Conservation (phyloP, 2,113 vertebrate species). For the Oceanites oceanicus region DNA sequence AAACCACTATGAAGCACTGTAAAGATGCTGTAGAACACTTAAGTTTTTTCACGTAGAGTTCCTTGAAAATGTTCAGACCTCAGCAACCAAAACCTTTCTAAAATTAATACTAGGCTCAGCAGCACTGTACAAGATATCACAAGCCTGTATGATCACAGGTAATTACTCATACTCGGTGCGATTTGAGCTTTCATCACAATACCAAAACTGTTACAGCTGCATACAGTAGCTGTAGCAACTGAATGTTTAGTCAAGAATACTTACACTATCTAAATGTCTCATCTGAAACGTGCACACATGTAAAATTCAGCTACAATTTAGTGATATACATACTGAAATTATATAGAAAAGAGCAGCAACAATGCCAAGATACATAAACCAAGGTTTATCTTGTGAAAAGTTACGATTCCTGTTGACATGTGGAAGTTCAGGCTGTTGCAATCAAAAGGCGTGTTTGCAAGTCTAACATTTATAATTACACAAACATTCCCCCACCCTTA, state of each 20-base stretch:
- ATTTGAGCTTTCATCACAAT: constrained; percentile 28
- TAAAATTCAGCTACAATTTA: constrained; percentile 14
- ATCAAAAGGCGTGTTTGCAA: constrained; percentile 60
- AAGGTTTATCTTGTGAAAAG: constrained; percentile 37
- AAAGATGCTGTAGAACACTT: not conserved
- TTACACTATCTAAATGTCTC: not conserved
- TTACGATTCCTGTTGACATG: constrained; percentile 46
- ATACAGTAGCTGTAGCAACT: constrained; percentile 32
- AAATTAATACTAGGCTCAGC: not conserved
- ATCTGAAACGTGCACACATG: not conserved
- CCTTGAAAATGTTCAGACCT: not conserved
- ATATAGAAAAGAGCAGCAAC: not conserved
- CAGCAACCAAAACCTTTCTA: not conserved
- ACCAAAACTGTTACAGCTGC: constrained; percentile 16
- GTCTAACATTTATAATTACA: constrained; percentile 56
- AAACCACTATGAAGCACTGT: not conserved
- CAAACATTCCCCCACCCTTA: constrained; percentile 64
- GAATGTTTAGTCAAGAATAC: not conserved
- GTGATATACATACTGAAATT: not conserved
- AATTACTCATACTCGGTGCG: not conserved
- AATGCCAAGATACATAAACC: not conserved
- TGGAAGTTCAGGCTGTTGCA: constrained; percentile 57
- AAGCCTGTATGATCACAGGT: constrained; percentile 21
- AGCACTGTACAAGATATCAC: constrained; percentile 37
- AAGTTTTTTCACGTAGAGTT: not conserved